Conservation (phyloP, 1,140 invertebrate genomes). For the Cherax destructor region DNA sequence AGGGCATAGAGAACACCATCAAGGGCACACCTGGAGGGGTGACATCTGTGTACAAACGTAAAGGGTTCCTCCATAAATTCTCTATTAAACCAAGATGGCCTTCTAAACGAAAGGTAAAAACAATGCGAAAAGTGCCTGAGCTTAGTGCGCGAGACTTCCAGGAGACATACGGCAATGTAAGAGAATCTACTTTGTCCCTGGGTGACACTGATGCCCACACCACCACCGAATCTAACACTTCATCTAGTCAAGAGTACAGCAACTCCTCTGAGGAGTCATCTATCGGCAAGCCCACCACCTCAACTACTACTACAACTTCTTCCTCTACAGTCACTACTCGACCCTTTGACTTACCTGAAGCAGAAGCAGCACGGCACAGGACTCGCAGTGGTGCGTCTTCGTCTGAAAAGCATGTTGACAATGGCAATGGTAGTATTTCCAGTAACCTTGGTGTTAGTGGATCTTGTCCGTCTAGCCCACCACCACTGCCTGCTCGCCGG, state of each 20-base stretch:
- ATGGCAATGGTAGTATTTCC: conserved; percentile 16
- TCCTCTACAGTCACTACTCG: conserved; percentile 65
- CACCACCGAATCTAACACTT: conserved; percentile 68
- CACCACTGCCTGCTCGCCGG: conserved; percentile 33
- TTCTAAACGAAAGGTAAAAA: conserved; percentile 73
- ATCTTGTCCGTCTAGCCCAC: conserved; percentile 17
- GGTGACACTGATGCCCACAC: conserved; percentile 56
- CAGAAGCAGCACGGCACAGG: conserved; percentile 25
- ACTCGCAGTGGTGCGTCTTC: conserved; percentile 27
- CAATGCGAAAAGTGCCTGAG: conserved; percentile 59
- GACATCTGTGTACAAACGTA: conserved; percentile 66
- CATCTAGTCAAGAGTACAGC: conserved; percentile 72
- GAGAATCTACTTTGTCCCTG: conserved; percentile 59
- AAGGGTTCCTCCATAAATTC: conserved; percentile 75
- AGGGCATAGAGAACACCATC: conserved; percentile 31
- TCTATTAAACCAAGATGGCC: conserved; percentile 74
- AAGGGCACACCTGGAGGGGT: conserved; percentile 47
- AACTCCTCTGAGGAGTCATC: conserved; percentile 70
- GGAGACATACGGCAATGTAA: conserved; percentile 56
- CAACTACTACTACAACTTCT: conserved; percentile 47
- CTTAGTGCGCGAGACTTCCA: conserved; percentile 45
- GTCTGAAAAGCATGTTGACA: conserved; percentile 24
- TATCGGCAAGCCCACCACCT: conserved; percentile 66
- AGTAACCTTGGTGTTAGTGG: conserved; percentile 11
- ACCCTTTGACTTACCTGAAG: conserved; percentile 42